phyloP scores from a whole-genome alignment of 2,113 vertebrate species.

The Percopsis transmontana region DNA sequence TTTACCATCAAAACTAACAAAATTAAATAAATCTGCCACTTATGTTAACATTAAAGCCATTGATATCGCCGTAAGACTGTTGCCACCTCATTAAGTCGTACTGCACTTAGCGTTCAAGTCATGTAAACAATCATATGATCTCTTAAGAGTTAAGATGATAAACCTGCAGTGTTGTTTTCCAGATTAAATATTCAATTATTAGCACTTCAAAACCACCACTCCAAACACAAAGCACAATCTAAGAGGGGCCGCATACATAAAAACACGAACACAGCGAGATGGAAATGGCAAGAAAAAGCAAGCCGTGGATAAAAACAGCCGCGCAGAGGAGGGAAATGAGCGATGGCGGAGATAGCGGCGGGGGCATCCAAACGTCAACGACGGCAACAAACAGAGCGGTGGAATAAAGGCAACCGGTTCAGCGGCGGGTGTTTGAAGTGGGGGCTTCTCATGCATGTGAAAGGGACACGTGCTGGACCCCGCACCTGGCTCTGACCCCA shows the following conservation, averaged over 20 bases:
- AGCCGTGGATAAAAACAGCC: constrained; percentile 38
- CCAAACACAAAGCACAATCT: not conserved
- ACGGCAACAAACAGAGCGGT: constrained; percentile 46
- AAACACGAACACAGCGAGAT: constrained; percentile 14
- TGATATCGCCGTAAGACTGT: too few species aligned
- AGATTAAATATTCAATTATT: constrained; percentile 48
- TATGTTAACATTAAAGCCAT: not conserved
- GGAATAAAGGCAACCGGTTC: constrained; percentile 55
- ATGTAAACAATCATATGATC: constrained; percentile 13
- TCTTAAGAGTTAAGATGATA: constrained; percentile 13
- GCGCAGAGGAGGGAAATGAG: constrained; percentile 51
- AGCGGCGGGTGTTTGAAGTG: constrained; percentile 58
- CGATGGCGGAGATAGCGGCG: constrained; percentile 29
- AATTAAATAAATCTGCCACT: not conserved
- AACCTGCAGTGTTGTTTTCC: constrained; percentile 22
- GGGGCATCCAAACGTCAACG: constrained; percentile 55
- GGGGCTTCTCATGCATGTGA: constrained; percentile 67
- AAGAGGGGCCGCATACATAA: constrained; percentile 15
- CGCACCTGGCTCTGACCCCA: constrained; percentile 16
- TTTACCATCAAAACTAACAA: too few species aligned
- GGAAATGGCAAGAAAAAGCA: constrained; percentile 50
- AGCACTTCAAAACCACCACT: not conserved
- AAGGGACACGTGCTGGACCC: constrained; percentile 47
- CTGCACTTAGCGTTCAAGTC: constrained; percentile 13
- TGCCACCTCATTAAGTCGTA: not conserved